phyloP scores from a whole-genome alignment of 2,888 invertebrate genomes.

The Aporophyla lueneburgensis region DNA sequence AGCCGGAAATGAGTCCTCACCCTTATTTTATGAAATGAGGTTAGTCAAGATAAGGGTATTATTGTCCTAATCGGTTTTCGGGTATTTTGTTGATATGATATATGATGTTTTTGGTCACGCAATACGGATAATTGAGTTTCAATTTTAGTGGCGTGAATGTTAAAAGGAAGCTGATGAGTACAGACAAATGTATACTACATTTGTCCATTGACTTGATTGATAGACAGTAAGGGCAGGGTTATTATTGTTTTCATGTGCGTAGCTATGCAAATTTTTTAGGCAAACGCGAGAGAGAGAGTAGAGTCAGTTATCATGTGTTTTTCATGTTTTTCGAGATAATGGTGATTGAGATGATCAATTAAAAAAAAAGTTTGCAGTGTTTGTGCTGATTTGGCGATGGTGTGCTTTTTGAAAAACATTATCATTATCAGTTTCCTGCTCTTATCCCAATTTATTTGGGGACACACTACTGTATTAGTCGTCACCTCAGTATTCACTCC shows the following conservation, averaged over 20 bases:
- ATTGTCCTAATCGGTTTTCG: constrained; percentile 34
- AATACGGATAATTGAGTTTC: background rate
- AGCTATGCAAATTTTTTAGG: no score
- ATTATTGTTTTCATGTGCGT: background rate
- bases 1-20: constrained; percentile 65
- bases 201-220: background rate
- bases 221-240: no score
- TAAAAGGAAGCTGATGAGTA: background rate
- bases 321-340: background rate
- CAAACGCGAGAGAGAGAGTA: background rate
- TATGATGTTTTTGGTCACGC: constrained; percentile 27
- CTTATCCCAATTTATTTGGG: no score
- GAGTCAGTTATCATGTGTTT: background rate
- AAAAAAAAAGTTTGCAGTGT: no score
- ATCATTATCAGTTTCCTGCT: no score
- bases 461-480: no score
- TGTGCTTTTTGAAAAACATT: no score
- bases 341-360: background rate
- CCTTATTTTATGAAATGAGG: constrained; percentile 54
- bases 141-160: background rate
- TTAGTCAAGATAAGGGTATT: constrained; percentile 56
- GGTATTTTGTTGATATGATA: constrained; percentile 7
- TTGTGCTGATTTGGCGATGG: no score
- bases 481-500: no score
- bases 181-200: no score